Evolutionary conservation across 1,140 invertebrate species (phyloP), one percentile per base, ranked within the genome.

Genomic region (Chelonus insularis): DNA sequence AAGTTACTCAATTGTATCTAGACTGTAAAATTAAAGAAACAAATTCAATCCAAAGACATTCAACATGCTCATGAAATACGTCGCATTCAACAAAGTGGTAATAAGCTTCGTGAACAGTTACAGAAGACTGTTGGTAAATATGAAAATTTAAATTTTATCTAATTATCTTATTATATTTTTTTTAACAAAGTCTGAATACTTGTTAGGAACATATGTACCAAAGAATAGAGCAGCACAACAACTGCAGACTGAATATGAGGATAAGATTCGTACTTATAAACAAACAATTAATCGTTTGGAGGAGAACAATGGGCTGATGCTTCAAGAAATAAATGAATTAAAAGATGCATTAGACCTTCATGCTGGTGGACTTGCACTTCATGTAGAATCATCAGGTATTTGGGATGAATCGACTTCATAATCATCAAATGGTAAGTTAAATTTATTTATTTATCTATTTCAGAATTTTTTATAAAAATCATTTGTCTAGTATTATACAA

Each of bases 31-130:
- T 51, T 73, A 37, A 64, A 54, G 25, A 73, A 73, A 62, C 70
- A 72, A 55, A 51, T 62, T 6, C 67, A 66, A n/a, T 73, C 70
- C 0, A 72, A 68, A 56, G 65, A 73, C n/a, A 45, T 23, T 64
- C 70, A 72, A 56, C 70, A 73, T 37, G 57, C 68, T 12, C 72
- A 73, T 7, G 66, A 72, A 55, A 9, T 73, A 21, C 68, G 65
- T 50, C 61, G 70, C 11, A 54, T 72, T 25, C 64, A 63, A 20
- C 66, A 64, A 16, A 68, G 16, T 55, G 62, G 57, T 9, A 63
- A 72, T 8, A 73, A 72, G 48, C 62, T 72, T 1, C 64, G 63
- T 6, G 67, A 71, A 12, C 72, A 69, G 25, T 64, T 73, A 23
- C 63, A 65, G 41, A 73, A 72, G 37, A 62, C 69, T 47, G 43